Conservation (phyloP, 2,888 invertebrate genomes). For the Tromatobia lineatoria region DNA sequence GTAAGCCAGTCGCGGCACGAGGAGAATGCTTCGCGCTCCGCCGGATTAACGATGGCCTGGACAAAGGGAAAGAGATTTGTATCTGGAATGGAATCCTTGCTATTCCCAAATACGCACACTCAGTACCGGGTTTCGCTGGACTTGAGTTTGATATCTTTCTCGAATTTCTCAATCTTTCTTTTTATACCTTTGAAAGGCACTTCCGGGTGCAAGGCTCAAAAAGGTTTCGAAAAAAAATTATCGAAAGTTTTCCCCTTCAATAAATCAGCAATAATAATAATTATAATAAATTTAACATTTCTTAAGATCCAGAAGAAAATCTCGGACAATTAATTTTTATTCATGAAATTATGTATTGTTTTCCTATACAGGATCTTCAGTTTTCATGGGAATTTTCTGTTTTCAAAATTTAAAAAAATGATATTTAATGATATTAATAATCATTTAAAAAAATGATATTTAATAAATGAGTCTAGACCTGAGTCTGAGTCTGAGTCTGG, state of each 20-base stretch:
- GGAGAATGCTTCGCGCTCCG: slow-evolving; percentile 55
- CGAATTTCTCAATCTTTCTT: slow-evolving; percentile 12
- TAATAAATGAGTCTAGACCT: too few species aligned
- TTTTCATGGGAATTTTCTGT: too few species aligned
- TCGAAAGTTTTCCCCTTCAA: neutral
- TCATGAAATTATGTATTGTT: too few species aligned
- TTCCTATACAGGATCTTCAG: too few species aligned
- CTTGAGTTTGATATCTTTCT: slow-evolving; percentile 46
- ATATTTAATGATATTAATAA: too few species aligned
- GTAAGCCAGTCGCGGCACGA: slow-evolving; percentile 39
- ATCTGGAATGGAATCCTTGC: slow-evolving; percentile 60
- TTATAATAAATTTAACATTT: neutral
- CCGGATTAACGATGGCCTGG: slow-evolving; percentile 57
- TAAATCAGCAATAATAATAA: neutral
- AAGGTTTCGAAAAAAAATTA: neutral
- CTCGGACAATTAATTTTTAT: too few species aligned
- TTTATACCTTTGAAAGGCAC: neutral
- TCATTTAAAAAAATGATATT: too few species aligned
- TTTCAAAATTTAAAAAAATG: too few species aligned
- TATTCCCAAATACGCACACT: slow-evolving; percentile 54
- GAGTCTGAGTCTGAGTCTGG: too few species aligned
- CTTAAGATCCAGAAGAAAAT: too few species aligned
- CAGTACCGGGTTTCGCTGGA: neutral
- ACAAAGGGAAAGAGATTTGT: slow-evolving; percentile 63
- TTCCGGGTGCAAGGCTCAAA: neutral